Conservation (phyloP, 1,140 invertebrate species). For the Aphelenchoides fujianensis region DNA sequence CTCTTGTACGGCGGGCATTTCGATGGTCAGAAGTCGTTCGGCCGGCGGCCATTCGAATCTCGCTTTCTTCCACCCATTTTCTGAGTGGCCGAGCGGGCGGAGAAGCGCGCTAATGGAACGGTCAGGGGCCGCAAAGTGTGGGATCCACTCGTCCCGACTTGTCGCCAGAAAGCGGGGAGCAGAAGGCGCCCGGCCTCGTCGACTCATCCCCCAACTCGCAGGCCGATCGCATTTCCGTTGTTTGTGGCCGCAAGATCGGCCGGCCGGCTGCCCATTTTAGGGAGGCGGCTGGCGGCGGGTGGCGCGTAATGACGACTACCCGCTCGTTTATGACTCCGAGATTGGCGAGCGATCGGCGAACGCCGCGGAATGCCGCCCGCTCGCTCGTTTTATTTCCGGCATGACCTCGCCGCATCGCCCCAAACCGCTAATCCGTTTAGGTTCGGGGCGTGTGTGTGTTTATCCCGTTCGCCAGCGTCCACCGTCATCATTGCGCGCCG, state of each 20-base stretch:
- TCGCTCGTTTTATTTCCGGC: constrained; percentile 4
- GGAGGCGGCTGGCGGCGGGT: background rate
- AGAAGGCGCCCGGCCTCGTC: background rate
- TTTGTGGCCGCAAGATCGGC: background rate
- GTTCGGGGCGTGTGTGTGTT: background rate
- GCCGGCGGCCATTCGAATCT: background rate
- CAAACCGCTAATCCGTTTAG: background rate
- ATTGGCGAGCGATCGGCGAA: background rate
- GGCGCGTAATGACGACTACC: background rate
- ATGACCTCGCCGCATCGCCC: constrained; percentile 1
- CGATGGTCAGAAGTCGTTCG: background rate
- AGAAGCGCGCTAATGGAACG: background rate
- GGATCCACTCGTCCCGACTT: background rate
- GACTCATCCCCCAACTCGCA: background rate
- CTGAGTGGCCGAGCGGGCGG: no score
- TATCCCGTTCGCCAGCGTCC: background rate
- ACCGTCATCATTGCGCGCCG: background rate
- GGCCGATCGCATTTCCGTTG: background rate
- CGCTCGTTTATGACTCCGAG: background rate
- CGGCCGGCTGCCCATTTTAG: background rate
- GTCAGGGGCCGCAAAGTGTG: background rate
- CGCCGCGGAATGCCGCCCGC: background rate
- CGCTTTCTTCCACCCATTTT: no score
- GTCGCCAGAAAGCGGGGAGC: background rate
- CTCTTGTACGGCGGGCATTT: background rate